Percentiles rank a stretch among this genome's conserved stretches.
Evolutionary conservation across 2,797 vertebrate genomes (phyloP).

Genomic region (Parauchenoglanis ngamensis): DNA sequence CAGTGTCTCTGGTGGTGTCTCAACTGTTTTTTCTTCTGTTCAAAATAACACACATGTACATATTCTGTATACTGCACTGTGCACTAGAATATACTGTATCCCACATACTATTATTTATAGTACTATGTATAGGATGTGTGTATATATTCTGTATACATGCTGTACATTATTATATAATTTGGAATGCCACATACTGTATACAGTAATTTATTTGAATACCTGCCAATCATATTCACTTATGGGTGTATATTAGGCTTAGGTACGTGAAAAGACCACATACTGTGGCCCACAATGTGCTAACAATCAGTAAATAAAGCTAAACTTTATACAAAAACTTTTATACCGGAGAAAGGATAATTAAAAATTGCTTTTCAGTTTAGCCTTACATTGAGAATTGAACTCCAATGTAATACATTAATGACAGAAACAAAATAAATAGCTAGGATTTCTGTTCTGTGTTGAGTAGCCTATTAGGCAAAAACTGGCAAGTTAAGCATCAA

Average conservation of each 20-base stretch:
- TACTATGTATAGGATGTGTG: background rate
- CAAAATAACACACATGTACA: background rate
- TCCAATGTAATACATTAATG: background rate
- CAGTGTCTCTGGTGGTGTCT: background rate
- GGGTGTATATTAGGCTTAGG: background rate
- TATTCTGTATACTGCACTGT: background rate
- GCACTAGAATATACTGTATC: background rate
- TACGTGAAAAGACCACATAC: background rate
- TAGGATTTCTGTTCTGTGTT: background rate
- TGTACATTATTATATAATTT: background rate
- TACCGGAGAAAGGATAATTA: background rate
- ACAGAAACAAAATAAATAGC: background rate
- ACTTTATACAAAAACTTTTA: background rate
- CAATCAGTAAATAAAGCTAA: background rate
- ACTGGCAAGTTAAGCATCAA: background rate
- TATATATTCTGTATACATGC: background rate
- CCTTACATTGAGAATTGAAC: background rate
- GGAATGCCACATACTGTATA: background rate
- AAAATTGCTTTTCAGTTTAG: background rate
- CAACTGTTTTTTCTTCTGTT: background rate
- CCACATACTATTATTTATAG: background rate
- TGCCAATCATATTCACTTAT: background rate
- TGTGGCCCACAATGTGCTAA: background rate
- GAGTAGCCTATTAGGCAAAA: background rate
- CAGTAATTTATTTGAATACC: background rate